A percentile compares a stretch with the other conserved stretches of the same genome.
Conservation (phyloP, 2,113 vertebrate genomes). For the Lampris megalopsis region DNA sequence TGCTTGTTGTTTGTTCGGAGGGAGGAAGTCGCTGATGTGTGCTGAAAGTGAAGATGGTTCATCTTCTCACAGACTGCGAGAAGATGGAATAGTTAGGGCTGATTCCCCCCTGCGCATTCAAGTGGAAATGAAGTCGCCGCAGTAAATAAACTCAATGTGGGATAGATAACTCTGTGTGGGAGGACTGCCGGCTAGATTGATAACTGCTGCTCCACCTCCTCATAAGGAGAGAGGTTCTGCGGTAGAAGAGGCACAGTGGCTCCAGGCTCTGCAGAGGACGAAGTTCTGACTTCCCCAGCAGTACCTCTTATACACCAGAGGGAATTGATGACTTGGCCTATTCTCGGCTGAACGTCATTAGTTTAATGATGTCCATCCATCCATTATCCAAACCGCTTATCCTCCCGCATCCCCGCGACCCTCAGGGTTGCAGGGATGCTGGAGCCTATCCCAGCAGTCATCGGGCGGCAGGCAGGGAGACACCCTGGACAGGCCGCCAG, state of each 20-base stretch:
- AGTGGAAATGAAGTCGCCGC: slow-evolving; percentile 1
- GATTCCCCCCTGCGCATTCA: neutral
- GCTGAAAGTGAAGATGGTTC: neutral
- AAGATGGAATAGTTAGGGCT: neutral
- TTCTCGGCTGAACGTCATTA: slow-evolving; percentile 8
- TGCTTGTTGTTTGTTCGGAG: neutral
- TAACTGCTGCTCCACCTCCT: neutral
- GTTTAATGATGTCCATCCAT: neutral
- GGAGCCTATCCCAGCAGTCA: too few species aligned
- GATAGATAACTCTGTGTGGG: neutral
- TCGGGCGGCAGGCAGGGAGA: too few species aligned
- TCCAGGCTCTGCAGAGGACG: neutral
- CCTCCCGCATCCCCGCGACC: too few species aligned
- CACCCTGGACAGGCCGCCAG: too few species aligned
- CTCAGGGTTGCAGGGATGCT: too few species aligned
- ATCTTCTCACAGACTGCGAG: neutral
- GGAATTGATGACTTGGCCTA: slow-evolving; percentile 13
- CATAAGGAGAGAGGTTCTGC: neutral
- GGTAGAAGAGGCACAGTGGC: too few species aligned
- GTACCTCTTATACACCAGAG: neutral
- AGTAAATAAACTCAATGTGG: neutral
- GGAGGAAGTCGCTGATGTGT: too few species aligned
- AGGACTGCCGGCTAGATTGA: slow-evolving; percentile 7
- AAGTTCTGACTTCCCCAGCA: slow-evolving; percentile 6
- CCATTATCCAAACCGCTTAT: too few species aligned